phyloP scores from a whole-genome alignment of 2,888 invertebrate genomes.

The Leptarthrus brevirostris region DNA sequence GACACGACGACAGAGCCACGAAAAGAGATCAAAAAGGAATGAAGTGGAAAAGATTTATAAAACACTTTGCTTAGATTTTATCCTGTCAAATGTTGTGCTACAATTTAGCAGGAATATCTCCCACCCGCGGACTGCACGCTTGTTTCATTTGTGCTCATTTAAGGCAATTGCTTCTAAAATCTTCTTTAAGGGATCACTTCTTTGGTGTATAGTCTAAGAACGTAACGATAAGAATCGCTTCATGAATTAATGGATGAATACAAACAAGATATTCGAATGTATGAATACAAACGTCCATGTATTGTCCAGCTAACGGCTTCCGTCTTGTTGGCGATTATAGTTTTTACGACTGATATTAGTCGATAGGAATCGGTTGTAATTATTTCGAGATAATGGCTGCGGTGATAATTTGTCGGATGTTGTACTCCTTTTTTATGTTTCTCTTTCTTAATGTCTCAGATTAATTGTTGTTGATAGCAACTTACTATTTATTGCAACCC shows the following conservation, averaged over 20 bases:
- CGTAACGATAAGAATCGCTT: slow-evolving; percentile 21
- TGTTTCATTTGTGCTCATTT: slow-evolving; percentile 12
- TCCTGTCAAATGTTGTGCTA: slow-evolving; percentile 44
- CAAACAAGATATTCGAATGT: slow-evolving; percentile 1
- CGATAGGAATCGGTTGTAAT: slow-evolving; percentile 38
- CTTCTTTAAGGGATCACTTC: slow-evolving; percentile 11
- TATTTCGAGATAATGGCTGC: slow-evolving; percentile 42
- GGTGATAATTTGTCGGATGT: slow-evolving; percentile 33
- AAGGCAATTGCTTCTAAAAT: slow-evolving; percentile 3
- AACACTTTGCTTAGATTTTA: slow-evolving; percentile 51
- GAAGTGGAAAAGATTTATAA: slow-evolving; percentile 46
- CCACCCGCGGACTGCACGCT: neutral
- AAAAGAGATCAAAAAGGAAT: slow-evolving; percentile 45
- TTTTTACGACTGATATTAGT: slow-evolving; percentile 43
- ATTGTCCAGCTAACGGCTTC: slow-evolving; percentile 20
- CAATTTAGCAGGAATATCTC: slow-evolving; percentile 24
- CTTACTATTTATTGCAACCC: neutral
- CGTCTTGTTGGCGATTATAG: slow-evolving; percentile 40
- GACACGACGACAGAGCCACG: slow-evolving; percentile 40
- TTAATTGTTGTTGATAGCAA: neutral
- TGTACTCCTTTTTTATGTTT: neutral
- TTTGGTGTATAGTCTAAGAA: neutral
- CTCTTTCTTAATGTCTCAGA: neutral
- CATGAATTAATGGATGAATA: slow-evolving; percentile 40
- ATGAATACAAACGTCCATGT: neutral